phyloP scores from a whole-genome alignment of 2,797 vertebrate genomes.

The Tarsius wallacei region DNA sequence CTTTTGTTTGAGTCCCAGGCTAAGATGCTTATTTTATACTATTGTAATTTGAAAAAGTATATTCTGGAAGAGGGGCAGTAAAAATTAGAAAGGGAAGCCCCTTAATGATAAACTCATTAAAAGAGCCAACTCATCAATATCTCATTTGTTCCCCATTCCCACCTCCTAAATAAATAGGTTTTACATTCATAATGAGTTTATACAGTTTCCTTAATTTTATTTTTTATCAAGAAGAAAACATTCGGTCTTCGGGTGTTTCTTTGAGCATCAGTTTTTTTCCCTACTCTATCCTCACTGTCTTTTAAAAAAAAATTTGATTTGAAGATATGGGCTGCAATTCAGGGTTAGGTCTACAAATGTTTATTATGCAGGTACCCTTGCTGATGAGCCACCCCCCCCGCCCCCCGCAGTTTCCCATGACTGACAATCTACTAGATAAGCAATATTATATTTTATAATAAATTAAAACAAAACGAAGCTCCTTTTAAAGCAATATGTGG shows the following conservation, averaged over 20 bases:
- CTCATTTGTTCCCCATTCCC: neutral
- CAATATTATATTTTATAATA: neutral
- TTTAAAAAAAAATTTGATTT: no score
- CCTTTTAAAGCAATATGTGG: neutral
- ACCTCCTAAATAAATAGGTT: neutral
- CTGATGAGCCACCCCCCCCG: no score
- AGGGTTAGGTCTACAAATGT: no score
- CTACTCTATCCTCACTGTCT: neutral
- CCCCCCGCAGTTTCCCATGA: no score
- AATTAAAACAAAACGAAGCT: neutral
- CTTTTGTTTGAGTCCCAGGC: neutral
- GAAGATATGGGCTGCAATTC: no score
- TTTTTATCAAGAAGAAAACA: neutral
- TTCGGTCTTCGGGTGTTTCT: neutral
- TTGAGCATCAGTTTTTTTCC: neutral
- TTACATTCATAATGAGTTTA: neutral
- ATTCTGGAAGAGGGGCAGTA: neutral
- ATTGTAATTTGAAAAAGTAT: neutral
- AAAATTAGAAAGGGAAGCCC: neutral
- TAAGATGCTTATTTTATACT: neutral
- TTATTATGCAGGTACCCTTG: no score
- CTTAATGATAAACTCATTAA: neutral
- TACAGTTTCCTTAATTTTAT: neutral
- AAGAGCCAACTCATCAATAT: neutral
- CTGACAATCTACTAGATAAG: neutral